These are phyloP conservation scores for Chionodraco myersi DNA, from an alignment of 2,113 vertebrate species.

Conservation along the genomic window DNA sequence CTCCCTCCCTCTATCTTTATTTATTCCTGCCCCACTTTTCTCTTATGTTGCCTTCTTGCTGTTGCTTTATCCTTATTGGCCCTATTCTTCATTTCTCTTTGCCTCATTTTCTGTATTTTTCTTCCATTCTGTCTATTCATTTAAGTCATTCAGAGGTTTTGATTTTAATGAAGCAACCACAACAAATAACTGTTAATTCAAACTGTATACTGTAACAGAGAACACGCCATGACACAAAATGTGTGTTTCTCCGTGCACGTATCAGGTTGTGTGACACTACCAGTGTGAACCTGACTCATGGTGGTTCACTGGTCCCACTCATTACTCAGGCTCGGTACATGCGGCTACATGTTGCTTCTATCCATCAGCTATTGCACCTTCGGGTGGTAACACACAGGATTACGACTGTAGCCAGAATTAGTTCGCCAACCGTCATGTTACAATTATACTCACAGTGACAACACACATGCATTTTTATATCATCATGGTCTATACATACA, in stretches of 20 bases:
- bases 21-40: slow-evolving; percentile 59
- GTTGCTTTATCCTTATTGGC: neutral
- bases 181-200: neutral
- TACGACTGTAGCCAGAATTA: slow-evolving; percentile 28
- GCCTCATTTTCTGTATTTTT: neutral
- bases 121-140: neutral
- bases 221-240: neutral
- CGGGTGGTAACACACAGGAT: slow-evolving; percentile 27
- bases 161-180: neutral
- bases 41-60: slow-evolving; percentile 29
- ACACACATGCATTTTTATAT: slow-evolving; percentile 6
- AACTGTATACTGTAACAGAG: neutral
- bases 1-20: slow-evolving; percentile 69
- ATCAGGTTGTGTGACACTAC: slow-evolving; percentile 23
- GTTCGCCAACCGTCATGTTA: slow-evolving; percentile 11
- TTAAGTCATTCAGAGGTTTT: neutral
- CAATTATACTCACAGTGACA: slow-evolving; percentile 37
- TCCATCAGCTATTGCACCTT: slow-evolving; percentile 37
- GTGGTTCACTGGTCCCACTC: slow-evolving; percentile 49
- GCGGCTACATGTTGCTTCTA: slow-evolving; percentile 34
- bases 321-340: neutral
- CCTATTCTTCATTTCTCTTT: neutral
- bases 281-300: slow-evolving; percentile 53
- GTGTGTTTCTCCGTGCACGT: neutral
- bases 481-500: slow-evolving; percentile 1